These are phyloP conservation scores for Cephus nigrinus DNA, from an alignment of 2,888 invertebrate species.

Conservation along the genomic window DNA sequence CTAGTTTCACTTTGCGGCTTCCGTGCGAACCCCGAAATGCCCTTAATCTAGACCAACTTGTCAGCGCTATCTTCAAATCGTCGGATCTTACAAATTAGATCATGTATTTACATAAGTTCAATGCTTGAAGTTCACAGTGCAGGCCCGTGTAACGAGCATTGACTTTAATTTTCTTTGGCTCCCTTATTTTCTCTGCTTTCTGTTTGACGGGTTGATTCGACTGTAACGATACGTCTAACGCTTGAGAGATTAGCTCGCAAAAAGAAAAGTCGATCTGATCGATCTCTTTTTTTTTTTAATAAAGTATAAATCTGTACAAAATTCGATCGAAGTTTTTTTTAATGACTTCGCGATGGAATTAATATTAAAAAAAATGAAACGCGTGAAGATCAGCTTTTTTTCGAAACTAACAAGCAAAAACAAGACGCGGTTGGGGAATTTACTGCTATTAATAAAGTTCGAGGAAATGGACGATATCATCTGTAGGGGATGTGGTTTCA, in stretches of 20 bases:
- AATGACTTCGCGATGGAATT: neutral
- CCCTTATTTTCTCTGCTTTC: neutral
- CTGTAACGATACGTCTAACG: neutral
- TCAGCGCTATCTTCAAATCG: constrained; percentile 38
- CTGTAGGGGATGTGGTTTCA: neutral
- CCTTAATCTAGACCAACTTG: constrained; percentile 47
- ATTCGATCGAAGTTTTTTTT: neutral
- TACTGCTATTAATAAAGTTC: neutral
- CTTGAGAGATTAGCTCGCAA: neutral
- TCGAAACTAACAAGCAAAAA: neutral
- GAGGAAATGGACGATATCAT: neutral
- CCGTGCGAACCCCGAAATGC: constrained; percentile 2
- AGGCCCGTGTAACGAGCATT: neutral
- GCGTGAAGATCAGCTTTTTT: neutral
- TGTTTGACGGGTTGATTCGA: neutral
- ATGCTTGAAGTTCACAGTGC: neutral
- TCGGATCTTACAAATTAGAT: neutral
- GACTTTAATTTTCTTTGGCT: neutral
- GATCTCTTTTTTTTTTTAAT: neutral
- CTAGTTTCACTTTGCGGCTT: constrained; percentile 37
- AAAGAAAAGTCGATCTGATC: neutral
- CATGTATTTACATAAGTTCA: neutral
- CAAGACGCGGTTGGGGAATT: neutral
- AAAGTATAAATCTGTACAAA: neutral
- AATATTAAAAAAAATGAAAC: neutral